Base-by-base conservation (phyloP, 2,113 vertebrate species). In the Nicator chloris region DNA sequence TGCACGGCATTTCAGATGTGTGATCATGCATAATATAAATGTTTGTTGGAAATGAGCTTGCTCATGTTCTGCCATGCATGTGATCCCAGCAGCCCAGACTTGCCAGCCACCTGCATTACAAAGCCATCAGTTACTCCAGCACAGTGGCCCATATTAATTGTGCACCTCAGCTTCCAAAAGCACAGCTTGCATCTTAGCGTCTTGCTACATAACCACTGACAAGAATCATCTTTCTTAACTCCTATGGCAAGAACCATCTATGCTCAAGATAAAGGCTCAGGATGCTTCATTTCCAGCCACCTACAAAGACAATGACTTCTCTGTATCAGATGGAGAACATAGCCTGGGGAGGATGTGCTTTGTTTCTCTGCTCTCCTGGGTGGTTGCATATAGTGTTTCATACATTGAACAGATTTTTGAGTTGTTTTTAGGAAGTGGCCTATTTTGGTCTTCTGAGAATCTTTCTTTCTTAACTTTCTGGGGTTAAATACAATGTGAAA, bases 261-360 rank as follows among this genome's bases (percentile, higher is more conserved):
- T 71, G 51, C 72, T 75, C 37, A 53, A 65, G 82, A 50, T 44
- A 80, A 66, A 27, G 49, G 70, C n/a, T 54, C 11, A 15, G 57
- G 45, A n/a, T 83, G 19, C 68, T 86, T 76, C 40, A 37, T 44
- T 90, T 83, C 44, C 68, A 77, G 17, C 16, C 19, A 47, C 68
- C 33, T 39, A 37, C 33, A 72, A 64, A 49, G 66, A 24, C 4
- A 17, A 19, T 37, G 26, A 49, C 19, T 44, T 68, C 27, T 47
- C 31, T 57, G n/a, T 23, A 56, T 22, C 40, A 39, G 26, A 39
- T 12, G 24, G 27, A 91, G 27, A 94, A 4, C 17, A 16, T 5
- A 42, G 73, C 10, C 30, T 4, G 2, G 2, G 31, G 4, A 69
- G 6, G 49, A 37, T 7, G 8, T 2, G 18, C 2, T 2, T 20